Conservation (phyloP, 2,888 invertebrate species). For the Cephus sareptanus region DNA sequence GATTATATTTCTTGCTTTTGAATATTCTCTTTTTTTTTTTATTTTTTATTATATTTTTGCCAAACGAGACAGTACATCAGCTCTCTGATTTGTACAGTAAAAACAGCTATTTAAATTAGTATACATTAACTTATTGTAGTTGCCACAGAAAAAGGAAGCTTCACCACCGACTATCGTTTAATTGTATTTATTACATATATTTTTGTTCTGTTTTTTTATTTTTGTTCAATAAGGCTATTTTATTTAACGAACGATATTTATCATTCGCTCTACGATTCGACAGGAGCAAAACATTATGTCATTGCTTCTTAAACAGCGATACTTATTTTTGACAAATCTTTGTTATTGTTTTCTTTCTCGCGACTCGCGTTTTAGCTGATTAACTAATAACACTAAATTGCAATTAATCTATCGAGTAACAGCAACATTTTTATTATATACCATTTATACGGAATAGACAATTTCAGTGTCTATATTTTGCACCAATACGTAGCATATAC, state of each 20-base stretch:
- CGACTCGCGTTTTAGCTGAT: not conserved
- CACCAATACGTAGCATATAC: not conserved
- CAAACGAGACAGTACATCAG: not conserved
- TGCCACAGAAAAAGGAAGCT: not conserved
- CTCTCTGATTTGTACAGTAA: not conserved
- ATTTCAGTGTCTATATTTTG: not conserved
- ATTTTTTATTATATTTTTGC: not conserved
- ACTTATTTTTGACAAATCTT: not conserved
- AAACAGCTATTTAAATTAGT: not conserved
- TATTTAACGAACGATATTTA: not conserved
- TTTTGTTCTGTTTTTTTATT: not conserved
- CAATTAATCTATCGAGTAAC: not conserved
- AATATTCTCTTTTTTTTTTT: not conserved
- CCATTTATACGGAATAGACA: not conserved
- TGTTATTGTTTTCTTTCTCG: not conserved
- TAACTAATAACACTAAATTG: not conserved
- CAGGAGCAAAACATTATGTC: not conserved
- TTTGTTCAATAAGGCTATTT: not conserved
- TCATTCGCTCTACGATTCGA: not conserved
- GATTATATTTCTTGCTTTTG: not conserved
- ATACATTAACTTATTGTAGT: not conserved
- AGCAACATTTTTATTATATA: not conserved
- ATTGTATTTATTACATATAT: not conserved
- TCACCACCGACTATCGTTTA: not conserved
- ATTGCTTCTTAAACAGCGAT: not conserved